Base-by-base conservation (phyloP, 2,888 invertebrate genomes). In the Apeira syringaria region DNA sequence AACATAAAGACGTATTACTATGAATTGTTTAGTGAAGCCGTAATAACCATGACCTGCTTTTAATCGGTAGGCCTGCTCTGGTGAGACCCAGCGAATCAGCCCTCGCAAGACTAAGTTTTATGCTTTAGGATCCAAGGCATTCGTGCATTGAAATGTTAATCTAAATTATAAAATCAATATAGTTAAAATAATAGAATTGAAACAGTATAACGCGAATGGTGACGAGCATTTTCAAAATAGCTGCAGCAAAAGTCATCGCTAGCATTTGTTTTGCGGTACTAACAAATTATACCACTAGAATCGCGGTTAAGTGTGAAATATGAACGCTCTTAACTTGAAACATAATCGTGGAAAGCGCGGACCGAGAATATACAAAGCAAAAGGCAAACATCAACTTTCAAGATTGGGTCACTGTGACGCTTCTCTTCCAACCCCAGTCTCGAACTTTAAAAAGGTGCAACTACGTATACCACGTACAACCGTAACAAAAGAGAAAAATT, bases 151-250 rank as follows among this genome's bases (percentile, higher is more conserved):
- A 15, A 15, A 15, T 15, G 15, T 15, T 15, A 4, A n/a, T n/a
- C n/a, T n/a, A n/a, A n/a, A n/a, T n/a, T n/a, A n/a, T n/a, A n/a
- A n/a, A n/a, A n/a, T n/a, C n/a, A n/a, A n/a, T 3, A 15, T 15
- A 15, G 15, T 15, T 4, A 20, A 6, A 20, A 7, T 20, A 20
- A 2, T 5, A 20, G 20, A 20, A 20, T 20, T 5, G 7, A 20
- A 7, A 17, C 5, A 26, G 10, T 26, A 56, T 59, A 64, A 9
- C 8, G 24, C 24, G 24, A 7, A 62, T 62, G 59, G 56, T 47
- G 53, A 52, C 30, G 52, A 53, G 54, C 59, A 59, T 65, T 61
- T 64, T 59, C 64, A 65, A 69, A n/a, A 68, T 67, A 69, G 61
- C 53, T 58, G 56, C 55, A 53, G 61, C 64, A 59, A 59, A 57